phyloP scores from a whole-genome alignment of 2,888 invertebrate species.

The Andrena hattorfiana region DNA sequence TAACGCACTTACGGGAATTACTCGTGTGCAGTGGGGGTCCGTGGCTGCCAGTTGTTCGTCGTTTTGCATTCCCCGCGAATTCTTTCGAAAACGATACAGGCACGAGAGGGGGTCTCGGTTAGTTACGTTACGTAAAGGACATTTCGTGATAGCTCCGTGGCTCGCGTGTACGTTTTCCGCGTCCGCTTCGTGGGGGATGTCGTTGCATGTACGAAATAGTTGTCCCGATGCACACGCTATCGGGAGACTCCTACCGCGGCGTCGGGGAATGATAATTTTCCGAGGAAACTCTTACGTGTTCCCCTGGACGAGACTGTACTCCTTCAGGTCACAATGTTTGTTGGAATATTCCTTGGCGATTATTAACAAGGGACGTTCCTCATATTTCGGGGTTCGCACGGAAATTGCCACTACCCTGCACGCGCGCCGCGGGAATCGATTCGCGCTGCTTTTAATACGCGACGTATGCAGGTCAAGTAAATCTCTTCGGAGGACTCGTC shows the following conservation, averaged over 20 bases:
- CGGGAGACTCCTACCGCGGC: neutral
- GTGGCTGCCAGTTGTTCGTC: slow-evolving; percentile 26
- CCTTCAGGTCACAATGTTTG: too few relatives aligned
- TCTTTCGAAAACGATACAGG: slow-evolving; percentile 44
- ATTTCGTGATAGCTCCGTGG: slow-evolving; percentile 47
- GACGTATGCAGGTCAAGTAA: too few relatives aligned
- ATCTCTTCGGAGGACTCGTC: too few relatives aligned
- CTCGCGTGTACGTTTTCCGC: slow-evolving; percentile 47
- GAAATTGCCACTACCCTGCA: too few relatives aligned
- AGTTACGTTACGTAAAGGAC: slow-evolving; percentile 46
- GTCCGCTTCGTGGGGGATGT: slow-evolving; percentile 1
- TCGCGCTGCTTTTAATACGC: too few relatives aligned
- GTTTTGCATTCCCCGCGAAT: slow-evolving; percentile 53
- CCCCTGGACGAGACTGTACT: neutral
- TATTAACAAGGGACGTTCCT: neutral
- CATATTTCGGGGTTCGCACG: too few relatives aligned
- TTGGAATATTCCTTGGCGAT: neutral
- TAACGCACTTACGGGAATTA: slow-evolving; percentile 42
- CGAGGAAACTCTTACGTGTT: slow-evolving; percentile 31
- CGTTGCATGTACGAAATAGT: slow-evolving; percentile 50
- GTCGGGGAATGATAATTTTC: slow-evolving; percentile 36
- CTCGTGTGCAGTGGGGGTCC: too few relatives aligned
- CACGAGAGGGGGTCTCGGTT: neutral
- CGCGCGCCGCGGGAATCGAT: too few relatives aligned
- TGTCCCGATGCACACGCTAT: slow-evolving; percentile 40